Evolutionary conservation across 2,888 invertebrate genomes (phyloP).

Genomic region (Epinotia brunnichana): DNA sequence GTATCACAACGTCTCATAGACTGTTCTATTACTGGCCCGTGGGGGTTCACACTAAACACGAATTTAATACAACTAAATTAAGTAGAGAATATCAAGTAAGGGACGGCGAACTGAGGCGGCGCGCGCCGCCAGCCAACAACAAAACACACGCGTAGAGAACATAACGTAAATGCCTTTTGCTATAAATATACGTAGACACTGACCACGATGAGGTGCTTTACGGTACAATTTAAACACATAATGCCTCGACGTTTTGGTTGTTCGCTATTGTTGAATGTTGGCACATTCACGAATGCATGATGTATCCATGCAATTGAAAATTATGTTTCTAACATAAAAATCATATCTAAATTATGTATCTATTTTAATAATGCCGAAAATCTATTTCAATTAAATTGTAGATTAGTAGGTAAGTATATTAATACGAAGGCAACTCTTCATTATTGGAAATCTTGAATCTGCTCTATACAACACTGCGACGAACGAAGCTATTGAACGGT

Average conservation of each 20-base stretch:
- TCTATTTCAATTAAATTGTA: constrained; percentile 49
- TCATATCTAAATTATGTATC: constrained; percentile 48
- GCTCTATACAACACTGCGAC: constrained; percentile 37
- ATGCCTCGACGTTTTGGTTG: constrained; percentile 70
- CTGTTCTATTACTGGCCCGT: constrained; percentile 80
- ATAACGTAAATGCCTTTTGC: constrained; percentile 75
- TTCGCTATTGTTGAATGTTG: constrained; percentile 55
- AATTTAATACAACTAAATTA: constrained; percentile 79
- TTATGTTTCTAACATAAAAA: constrained; percentile 58
- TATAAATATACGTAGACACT: constrained; percentile 68
- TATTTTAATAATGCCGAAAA: constrained; percentile 66
- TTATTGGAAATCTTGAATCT: constrained; percentile 49
- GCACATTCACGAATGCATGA: constrained; percentile 63
- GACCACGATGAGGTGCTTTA: constrained; percentile 77
- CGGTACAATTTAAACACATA: constrained; percentile 63
- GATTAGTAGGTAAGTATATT: constrained; percentile 53
- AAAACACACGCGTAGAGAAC: constrained; percentile 65
- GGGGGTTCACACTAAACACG: constrained; percentile 68
- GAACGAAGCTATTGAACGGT: constrained; percentile 40
- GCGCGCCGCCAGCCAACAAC: constrained; percentile 67
- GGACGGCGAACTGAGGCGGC: constrained; percentile 73
- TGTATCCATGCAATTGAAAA: constrained; percentile 58
- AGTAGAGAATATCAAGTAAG: constrained; percentile 77
- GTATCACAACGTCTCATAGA: constrained; percentile 83
- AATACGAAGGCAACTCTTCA: constrained; percentile 56